A percentile compares a stretch with the other conserved stretches of the same genome.
These are phyloP conservation scores for Epirrhoe alternata DNA, from an alignment of 2,888 invertebrate genomes.

Conservation along the genomic window DNA sequence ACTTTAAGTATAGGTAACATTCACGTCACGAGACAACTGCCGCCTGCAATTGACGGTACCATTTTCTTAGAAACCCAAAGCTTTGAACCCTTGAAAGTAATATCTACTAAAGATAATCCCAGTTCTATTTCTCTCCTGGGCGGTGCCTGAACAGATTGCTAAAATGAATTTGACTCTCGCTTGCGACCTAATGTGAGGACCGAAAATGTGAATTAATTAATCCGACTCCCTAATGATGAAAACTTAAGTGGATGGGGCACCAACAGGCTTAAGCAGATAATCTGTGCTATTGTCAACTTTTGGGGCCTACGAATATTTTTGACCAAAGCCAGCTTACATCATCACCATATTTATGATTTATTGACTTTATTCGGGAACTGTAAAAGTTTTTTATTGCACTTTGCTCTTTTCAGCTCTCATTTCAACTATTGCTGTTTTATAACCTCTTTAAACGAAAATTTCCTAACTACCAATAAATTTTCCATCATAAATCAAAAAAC, in stretches of 20 bases:
- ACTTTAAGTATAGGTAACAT: no score
- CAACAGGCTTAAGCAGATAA: not conserved
- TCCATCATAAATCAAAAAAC: no score
- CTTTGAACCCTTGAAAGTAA: conserved; percentile 22
- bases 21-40: not conserved
- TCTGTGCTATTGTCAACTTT: not conserved
- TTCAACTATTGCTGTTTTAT: no score
- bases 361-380: no score
- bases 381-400: no score
- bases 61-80: not conserved
- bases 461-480: no score
- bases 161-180: conserved; percentile 16
- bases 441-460: no score
- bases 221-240: conserved; percentile 23
- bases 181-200: conserved; percentile 20
- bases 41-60: not conserved
- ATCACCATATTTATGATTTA: not conserved
- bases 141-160: conserved; percentile 30
- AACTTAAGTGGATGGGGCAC: conserved; percentile 17
- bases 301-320: not conserved
- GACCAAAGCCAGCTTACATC: not conserved
- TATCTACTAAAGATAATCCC: conserved; percentile 27
- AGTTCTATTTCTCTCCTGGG: conserved; percentile 28
- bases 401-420: no score
- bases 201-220: conserved; percentile 29